Evolutionary conservation across 64 coral and sea anemone species (phyloP), one percentile per base, ranked within the genome.

Genomic region (Acropora yongei): DNA sequence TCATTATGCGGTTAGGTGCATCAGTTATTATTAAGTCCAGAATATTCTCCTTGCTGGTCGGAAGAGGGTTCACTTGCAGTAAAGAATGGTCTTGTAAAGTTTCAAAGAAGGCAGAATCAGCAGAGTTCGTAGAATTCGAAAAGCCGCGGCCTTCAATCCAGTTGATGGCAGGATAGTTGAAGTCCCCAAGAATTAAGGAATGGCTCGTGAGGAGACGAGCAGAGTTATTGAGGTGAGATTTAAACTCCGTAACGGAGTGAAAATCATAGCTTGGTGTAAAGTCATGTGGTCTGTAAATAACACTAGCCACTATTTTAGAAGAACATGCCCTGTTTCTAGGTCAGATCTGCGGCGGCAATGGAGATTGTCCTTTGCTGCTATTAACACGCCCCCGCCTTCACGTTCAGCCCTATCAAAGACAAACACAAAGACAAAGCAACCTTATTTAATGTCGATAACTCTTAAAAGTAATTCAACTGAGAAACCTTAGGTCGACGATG

Each of bases 11-110:
- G 44, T 88, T 69, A 19, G 85, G 85, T 17, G 13, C 43, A 68
- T 88, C 42, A 57, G 85, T 88, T 17, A 88, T 88, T 12, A 88
- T 75, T 58, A 72, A 88, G 44, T 88, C 85, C 60, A 88, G 47
- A 75, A 84, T 84, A 84, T 84, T 84, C 11, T 66, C 57, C 10
- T 57, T 63, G 81, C 57, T 47, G 44, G 80, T 83, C 50, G 80
- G 57, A 63, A 83, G 20, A 57, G 44, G 44, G 80, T 83, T 83
- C 20, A 65, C 44, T 55, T 83, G 80, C 44, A 83, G 50, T 63
- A 83, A 49, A 46, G 80, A 83, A 71, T 71, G 13, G 68, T 71
- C 68, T 71, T 71, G 68, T 71, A 71, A 17, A 71, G 68, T 71
- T 53, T 79, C 77, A 53, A 18, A 47, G 43, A 51, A 49, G 39